Conservation (phyloP, 2,797 vertebrate species). For the Sebastes alutus region DNA sequence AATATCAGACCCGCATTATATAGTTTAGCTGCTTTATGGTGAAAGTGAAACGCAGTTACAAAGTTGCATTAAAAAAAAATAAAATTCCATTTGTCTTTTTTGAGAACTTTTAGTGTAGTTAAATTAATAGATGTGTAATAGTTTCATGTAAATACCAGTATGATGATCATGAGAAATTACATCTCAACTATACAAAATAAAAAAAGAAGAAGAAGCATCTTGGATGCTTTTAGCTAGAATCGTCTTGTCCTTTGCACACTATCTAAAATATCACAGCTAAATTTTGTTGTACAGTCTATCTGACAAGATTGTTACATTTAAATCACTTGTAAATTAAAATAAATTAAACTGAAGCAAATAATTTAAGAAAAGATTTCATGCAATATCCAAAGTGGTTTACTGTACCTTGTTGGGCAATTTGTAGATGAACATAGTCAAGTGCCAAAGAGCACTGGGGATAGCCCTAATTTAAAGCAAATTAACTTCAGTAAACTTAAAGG, state of each 20-base stretch:
- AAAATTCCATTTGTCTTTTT: conserved; percentile 68
- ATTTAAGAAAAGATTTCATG: conserved; percentile 62
- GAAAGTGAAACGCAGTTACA: conserved; percentile 72
- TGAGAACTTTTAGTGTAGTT: conserved; percentile 75
- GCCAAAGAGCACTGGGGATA: conserved; percentile 84
- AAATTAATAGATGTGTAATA: conserved; percentile 74
- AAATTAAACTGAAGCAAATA: conserved; percentile 52
- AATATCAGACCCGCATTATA: conserved; percentile 64
- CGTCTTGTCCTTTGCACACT: conserved; percentile 74
- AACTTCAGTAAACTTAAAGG: conserved; percentile 85
- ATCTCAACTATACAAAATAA: conserved; percentile 53
- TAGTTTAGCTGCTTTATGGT: conserved; percentile 78
- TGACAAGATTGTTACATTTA: conserved; percentile 39
- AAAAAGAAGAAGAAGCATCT: conserved; percentile 53
- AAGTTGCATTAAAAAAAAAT: conserved; percentile 64
- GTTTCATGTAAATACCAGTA: conserved; percentile 76
- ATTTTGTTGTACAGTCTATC: conserved; percentile 54
- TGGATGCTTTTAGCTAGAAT: conserved; percentile 71
- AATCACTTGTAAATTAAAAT: conserved; percentile 67
- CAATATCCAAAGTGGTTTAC: conserved; percentile 83
- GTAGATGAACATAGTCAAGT: conserved; percentile 85
- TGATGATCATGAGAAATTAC: conserved; percentile 56
- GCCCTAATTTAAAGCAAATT: conserved; percentile 80
- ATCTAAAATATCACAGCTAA: conserved; percentile 57
- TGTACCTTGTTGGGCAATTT: conserved; percentile 85